A percentile compares a stretch with the other conserved stretches of the same genome.
Evolutionary conservation across 2,797 vertebrate species (phyloP).

Genomic region (Squalus acanthias): DNA sequence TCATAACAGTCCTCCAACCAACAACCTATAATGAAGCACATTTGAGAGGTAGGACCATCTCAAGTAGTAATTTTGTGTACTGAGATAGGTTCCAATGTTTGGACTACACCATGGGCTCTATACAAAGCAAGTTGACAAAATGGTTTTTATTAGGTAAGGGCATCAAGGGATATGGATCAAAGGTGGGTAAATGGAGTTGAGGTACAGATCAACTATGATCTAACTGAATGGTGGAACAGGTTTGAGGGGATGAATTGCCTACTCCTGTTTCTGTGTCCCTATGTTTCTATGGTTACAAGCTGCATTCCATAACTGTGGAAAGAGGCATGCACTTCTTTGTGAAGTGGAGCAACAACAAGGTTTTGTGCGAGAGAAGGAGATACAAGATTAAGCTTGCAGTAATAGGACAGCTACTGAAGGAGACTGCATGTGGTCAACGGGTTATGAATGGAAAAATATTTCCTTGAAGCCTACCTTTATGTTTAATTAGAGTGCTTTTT

Average conservation of each 20-base stretch:
- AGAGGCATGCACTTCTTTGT: background rate
- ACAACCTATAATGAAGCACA: background rate
- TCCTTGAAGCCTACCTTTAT: background rate
- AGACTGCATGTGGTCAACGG: background rate
- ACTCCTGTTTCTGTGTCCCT: background rate
- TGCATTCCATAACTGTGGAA: background rate
- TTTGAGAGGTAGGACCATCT: background rate
- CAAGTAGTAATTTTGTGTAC: background rate
- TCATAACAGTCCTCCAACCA: background rate
- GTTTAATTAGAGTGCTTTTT: background rate
- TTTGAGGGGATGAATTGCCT: background rate
- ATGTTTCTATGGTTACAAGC: background rate
- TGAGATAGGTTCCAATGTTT: background rate
- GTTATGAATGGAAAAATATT: background rate
- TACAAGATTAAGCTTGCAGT: background rate
- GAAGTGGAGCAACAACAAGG: background rate
- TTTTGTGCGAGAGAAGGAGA: background rate
- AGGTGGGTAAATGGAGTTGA: background rate
- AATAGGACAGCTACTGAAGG: background rate
- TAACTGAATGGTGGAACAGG: background rate
- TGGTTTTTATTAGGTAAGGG: background rate
- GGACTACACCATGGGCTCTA: background rate
- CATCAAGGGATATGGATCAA: background rate
- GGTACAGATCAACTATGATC: background rate
- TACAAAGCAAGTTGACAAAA: background rate